phyloP scores from a whole-genome alignment of 2,888 invertebrate genomes.

The Nomada ruficornis region DNA sequence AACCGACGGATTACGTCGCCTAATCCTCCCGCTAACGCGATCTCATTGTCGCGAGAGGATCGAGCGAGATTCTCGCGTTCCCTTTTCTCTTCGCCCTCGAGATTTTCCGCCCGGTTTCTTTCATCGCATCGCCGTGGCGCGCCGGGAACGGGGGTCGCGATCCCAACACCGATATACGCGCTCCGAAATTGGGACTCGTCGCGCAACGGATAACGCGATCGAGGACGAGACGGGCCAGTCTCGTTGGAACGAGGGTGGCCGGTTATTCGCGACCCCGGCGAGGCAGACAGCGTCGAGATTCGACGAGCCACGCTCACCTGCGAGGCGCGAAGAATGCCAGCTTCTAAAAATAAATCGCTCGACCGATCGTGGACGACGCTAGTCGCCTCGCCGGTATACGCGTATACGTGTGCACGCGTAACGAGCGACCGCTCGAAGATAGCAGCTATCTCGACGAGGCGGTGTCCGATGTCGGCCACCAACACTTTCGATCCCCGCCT shows the following conservation, averaged over 20 bases:
- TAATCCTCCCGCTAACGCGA: conserved; percentile 74
- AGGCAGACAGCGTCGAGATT: not conserved
- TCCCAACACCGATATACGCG: not conserved
- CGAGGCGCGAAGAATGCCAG: conserved; percentile 55
- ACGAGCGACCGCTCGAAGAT: conserved; percentile 67
- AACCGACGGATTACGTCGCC: conserved; percentile 80
- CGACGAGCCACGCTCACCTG: conserved; percentile 50
- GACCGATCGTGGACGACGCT: conserved; percentile 54
- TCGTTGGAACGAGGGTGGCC: not conserved
- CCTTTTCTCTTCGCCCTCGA: conserved; percentile 14
- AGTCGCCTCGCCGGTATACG: conserved; percentile 19
- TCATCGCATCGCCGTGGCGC: not conserved
- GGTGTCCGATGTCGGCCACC: conserved; percentile 76
- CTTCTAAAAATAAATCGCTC: conserved; percentile 69
- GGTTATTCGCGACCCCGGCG: not conserved
- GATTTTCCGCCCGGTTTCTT: conserved; percentile 2
- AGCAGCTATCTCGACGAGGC: conserved; percentile 73
- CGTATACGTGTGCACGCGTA: conserved; percentile 32
- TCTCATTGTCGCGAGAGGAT: conserved; percentile 68
- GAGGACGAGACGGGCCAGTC: no score
- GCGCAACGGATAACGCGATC: no score
- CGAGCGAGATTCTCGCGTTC: conserved; percentile 51
- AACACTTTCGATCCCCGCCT: conserved; percentile 65
- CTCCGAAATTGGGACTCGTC: no score
- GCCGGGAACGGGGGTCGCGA: no score